Percentiles rank a stretch among this genome's conserved stretches.
Conservation (phyloP, 2,113 vertebrate genomes). For the Cranoglanis bouderius region DNA sequence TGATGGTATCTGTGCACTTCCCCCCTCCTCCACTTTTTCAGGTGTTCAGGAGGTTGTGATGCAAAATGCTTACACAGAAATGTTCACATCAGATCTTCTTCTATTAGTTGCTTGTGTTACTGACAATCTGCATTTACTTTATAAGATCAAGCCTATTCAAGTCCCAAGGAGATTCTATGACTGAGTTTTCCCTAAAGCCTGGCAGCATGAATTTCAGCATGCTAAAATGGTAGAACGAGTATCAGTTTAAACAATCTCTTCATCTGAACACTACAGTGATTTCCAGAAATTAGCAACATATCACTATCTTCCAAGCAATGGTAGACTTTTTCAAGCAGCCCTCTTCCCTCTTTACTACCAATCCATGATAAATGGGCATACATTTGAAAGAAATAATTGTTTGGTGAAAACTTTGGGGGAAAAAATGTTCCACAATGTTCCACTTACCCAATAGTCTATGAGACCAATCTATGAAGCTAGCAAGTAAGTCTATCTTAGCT, state of each 20-base stretch:
- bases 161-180: neutral
- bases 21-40: neutral
- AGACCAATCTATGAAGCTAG: neutral
- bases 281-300: neutral
- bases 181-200: neutral
- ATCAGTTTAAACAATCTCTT: neutral
- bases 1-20: slow-evolving; percentile 27
- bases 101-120: neutral
- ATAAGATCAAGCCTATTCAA: slow-evolving; percentile 22
- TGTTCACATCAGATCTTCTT: slow-evolving; percentile 7
- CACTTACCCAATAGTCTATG: neutral
- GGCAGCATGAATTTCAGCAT: neutral
- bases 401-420: too few relatives aligned
- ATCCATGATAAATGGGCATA: neutral
- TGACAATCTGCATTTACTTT: slow-evolving; percentile 24
- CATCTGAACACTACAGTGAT: neutral
- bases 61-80: slow-evolving; percentile 24
- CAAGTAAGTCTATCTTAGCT: neutral
- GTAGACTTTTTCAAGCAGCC: neutral
- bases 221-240: neutral
- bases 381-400: too few relatives aligned
- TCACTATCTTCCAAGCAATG: neutral
- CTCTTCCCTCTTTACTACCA: neutral
- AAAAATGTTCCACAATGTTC: neutral
- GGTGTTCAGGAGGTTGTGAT: slow-evolving; percentile 12